Percentiles rank a stretch among this genome's conserved stretches.
Conservation (phyloP, 2,113 vertebrate species). For the Nerophis ophidion region DNA sequence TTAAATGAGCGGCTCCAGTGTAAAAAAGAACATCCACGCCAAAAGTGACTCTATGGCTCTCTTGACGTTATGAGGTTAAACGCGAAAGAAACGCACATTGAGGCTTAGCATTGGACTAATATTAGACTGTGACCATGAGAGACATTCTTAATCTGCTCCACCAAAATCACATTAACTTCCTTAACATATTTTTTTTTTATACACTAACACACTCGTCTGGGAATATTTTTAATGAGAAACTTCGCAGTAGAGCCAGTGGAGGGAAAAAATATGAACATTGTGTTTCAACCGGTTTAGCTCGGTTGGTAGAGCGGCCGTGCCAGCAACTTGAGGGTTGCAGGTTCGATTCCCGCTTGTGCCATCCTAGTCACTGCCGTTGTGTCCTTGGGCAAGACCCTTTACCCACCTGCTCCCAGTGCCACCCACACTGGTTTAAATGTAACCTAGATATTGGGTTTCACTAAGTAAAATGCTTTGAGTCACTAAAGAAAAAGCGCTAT, state of each 20-base stretch:
- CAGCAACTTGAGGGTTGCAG: too few species aligned
- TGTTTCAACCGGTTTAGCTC: too few species aligned
- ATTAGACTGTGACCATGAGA: constrained; percentile 73
- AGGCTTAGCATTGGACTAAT: constrained; percentile 69
- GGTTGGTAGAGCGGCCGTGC: too few species aligned
- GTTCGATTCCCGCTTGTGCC: too few species aligned
- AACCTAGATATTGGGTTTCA: too few species aligned
- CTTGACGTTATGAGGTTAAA: constrained; percentile 77
- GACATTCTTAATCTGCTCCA: constrained; percentile 74
- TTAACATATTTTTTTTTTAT: constrained; percentile 62
- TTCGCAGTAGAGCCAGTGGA: constrained; percentile 26
- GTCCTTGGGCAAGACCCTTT: too few species aligned
- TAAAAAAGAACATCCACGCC: constrained; percentile 46
- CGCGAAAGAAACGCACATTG: constrained; percentile 68
- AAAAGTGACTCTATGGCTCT: constrained; percentile 58
- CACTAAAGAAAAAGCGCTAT: too few species aligned
- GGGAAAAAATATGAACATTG: background rate
- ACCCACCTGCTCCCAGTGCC: too few species aligned
- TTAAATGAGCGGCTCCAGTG: constrained; percentile 29
- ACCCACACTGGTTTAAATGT: too few species aligned
- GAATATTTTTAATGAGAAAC: constrained; percentile 64
- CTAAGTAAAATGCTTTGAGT: too few species aligned
- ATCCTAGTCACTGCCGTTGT: too few species aligned
- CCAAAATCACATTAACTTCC: constrained; percentile 73
- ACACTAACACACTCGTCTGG: constrained; percentile 51